phyloP scores from a whole-genome alignment of 2,797 vertebrate genomes.

The Mormyrops boulengeri region DNA sequence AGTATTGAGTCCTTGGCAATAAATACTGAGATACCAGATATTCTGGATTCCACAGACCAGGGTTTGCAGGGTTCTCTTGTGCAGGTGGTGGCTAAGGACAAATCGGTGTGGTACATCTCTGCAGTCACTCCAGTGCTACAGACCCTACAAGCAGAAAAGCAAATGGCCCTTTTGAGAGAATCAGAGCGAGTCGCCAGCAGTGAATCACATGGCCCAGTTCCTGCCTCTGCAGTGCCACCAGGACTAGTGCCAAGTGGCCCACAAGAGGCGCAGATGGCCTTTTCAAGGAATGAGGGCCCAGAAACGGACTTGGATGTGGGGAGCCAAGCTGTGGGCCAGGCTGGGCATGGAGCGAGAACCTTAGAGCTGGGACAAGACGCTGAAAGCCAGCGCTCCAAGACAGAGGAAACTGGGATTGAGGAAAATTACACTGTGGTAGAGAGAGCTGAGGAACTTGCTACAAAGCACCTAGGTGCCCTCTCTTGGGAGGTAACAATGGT shows the following conservation, averaged over 20 bases:
- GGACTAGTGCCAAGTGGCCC: constrained; percentile 24
- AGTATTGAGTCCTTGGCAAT: background rate
- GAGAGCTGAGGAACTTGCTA: background rate
- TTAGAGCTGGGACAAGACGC: constrained; percentile 15
- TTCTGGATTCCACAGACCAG: background rate
- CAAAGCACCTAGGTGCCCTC: constrained; percentile 11
- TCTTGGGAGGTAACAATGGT: constrained; percentile 9
- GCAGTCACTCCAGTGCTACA: constrained; percentile 1
- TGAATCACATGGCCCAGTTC: constrained; percentile 18
- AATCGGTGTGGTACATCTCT: background rate
- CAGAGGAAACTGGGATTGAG: background rate
- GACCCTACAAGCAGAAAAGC: constrained; percentile 28
- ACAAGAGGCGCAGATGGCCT: background rate
- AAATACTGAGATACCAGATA: constrained; percentile 7
- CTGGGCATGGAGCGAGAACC: background rate
- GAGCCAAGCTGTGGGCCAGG: background rate
- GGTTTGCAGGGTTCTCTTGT: background rate
- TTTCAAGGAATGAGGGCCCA: background rate
- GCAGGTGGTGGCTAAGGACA: background rate
- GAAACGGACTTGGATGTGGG: constrained; percentile 10
- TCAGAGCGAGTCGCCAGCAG: constrained; percentile 4
- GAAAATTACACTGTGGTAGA: constrained; percentile 25
- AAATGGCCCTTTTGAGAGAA: constrained; percentile 14
- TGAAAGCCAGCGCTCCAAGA: constrained; percentile 22
- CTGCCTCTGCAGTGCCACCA: background rate